phyloP scores from a whole-genome alignment of 2,113 vertebrate species.

The Nycticorax nycticorax region DNA sequence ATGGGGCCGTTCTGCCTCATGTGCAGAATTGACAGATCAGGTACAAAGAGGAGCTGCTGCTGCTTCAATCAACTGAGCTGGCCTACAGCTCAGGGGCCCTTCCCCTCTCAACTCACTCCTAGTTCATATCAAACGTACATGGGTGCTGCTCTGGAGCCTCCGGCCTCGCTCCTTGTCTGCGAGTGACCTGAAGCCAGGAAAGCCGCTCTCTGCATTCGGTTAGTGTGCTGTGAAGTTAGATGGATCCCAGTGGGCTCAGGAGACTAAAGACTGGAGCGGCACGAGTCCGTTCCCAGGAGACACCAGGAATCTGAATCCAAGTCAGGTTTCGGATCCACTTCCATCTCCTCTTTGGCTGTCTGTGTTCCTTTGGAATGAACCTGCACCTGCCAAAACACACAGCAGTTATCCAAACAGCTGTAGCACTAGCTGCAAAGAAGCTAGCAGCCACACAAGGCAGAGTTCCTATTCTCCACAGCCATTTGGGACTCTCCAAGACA shows the following conservation, averaged over 20 bases:
- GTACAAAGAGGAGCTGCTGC: conserved; percentile 66
- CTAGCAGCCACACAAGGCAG: not conserved
- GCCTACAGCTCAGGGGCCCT: conserved; percentile 58
- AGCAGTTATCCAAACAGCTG: not conserved
- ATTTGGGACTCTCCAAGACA: rapidly evolving
- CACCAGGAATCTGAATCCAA: conserved; percentile 84
- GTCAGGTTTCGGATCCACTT: conserved; percentile 79
- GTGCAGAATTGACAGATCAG: conserved; percentile 55
- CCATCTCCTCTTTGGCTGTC: conserved; percentile 78
- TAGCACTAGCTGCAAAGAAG: not conserved
- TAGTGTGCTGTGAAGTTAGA: conserved; percentile 79
- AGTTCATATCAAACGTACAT: conserved; percentile 72
- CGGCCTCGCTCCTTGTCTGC: conserved; percentile 67
- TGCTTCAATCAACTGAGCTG: conserved; percentile 70
- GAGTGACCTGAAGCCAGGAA: conserved; percentile 78
- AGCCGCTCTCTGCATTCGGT: conserved; percentile 76
- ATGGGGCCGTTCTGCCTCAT: conserved; percentile 50
- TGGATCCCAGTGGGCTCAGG: conserved; percentile 74
- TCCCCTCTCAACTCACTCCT: conserved; percentile 66
- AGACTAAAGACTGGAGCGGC: conserved; percentile 80
- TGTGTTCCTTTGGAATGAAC: conserved; percentile 78
- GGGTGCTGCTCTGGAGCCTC: conserved; percentile 72
- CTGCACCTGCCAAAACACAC: conserved; percentile 70
- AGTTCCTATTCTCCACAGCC: not conserved
- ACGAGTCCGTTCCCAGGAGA: conserved; percentile 82